Percentiles rank a stretch among this genome's conserved stretches.
Conservation (phyloP, 1,140 invertebrate genomes). For the Oedothorax gibbosus region DNA sequence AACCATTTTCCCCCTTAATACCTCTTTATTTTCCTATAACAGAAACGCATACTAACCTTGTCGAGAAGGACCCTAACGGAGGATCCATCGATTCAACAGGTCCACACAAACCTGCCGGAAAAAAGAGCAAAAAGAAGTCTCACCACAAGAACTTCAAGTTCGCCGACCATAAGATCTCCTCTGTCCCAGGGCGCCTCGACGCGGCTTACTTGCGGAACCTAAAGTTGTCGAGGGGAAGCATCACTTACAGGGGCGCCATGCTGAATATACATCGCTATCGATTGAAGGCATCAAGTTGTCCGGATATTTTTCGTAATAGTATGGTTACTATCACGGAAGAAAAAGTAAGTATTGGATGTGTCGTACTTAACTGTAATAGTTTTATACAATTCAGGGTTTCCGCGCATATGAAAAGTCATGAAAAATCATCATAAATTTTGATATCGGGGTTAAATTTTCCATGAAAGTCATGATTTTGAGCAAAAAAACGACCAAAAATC, state of each 20-base stretch:
- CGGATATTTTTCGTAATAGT: constrained; percentile 89
- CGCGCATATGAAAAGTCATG: too few relatives aligned
- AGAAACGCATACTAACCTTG: too few relatives aligned
- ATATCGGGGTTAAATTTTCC: too few relatives aligned
- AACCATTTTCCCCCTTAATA: too few relatives aligned
- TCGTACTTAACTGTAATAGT: not conserved
- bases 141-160: not conserved
- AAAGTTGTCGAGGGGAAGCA: constrained; percentile 64
- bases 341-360: constrained; percentile 57
- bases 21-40: too few relatives aligned
- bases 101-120: not conserved
- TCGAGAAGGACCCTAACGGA: constrained; percentile 11
- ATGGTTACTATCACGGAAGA: constrained; percentile 85
- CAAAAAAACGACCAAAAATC: too few relatives aligned
- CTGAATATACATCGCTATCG: constrained; percentile 82
- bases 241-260: constrained; percentile 86
- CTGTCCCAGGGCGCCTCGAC: constrained; percentile 16
- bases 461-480: too few relatives aligned
- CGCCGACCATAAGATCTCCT: not conserved
- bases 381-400: too few relatives aligned
- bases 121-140: constrained; percentile 18
- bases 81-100: constrained; percentile 6
- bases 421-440: too few relatives aligned
- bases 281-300: constrained; percentile 86
- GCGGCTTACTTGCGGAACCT: constrained; percentile 62